Base-by-base conservation (phyloP, 2,113 vertebrate species). In the Pontoporia blainvillei region DNA sequence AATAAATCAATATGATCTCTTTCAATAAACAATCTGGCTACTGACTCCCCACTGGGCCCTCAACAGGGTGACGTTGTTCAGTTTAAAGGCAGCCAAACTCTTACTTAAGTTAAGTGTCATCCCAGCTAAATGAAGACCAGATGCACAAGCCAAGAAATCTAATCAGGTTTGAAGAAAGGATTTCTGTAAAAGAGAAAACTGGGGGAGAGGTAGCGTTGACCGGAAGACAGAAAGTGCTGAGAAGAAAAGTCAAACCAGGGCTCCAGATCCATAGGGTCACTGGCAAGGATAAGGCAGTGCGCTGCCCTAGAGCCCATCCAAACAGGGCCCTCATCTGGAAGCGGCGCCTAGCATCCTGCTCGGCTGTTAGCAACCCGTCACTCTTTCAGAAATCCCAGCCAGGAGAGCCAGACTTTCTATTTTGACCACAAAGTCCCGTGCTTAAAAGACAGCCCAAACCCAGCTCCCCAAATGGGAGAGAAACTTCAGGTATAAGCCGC, bases 121-220 rank as follows among this genome's bases (percentile, higher is more conserved):
- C 86, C 71, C 46, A 57, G 57, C 94, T 93, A 93, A 97, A 95
- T 87, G 84, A 90, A 94, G 83, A 86, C 57, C 96, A 96, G 94
- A 94, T 90, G 84, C 76, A 64, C 18, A 76, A 71, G 90, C 87
- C 94, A 95, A 34, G 67, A 91, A 49, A 66, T 86, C 73, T 79
- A 89, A 95, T 94, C 39, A 36, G 17, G 49, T 46, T 59, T 54
- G 64, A 69, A 83, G 84, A 75, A 89, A 91, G 21, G 61, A 62
- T 82, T 85, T 81, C 83, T 78, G 46, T 83, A 91, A 93, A 69
- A 71, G 31, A 88, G 41, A 73, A 91, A 72, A 44, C 62, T 0
- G 0, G 29, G 18, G 8, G 39, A 8, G 15, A 25, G 20, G 2
- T 20, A 72, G 49, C 6, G 31, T 0, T 25, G 44, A 49, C n/a